Base-by-base conservation (phyloP, 92 coral and sea anemone genomes). In the Palythoa grandis region DNA sequence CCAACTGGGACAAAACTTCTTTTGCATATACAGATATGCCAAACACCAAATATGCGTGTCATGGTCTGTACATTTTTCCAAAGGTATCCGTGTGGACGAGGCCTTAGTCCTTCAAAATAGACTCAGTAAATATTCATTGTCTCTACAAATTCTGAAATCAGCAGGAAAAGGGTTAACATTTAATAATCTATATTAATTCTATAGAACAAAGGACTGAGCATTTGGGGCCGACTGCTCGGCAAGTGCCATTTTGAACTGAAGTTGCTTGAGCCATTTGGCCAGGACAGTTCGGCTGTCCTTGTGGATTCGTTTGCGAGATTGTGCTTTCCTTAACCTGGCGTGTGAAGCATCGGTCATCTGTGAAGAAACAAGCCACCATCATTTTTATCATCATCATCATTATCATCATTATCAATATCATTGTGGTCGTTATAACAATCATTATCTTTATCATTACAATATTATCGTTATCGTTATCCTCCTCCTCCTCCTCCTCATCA, bases 241-340 rank as follows among this genome's bases (percentile, higher is more conserved):
- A 20, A 95, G 93, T 23, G 98, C 98, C 92, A 96, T 96, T 71
- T 95, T 96, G 79, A 91, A 93, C 92, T 93, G 98, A 15, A 95
- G 95, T 29, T 97, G 99, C 70, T 95, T 97, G 38, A 97, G 94
- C 99, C 98, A 97, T 82, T 92, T 95, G 19, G 98, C 93, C 85
- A 97, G 86, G 29, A 95, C 94, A 3, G 94, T 87, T 11, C 93
- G 90, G 37, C 95, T 92, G 74, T 92, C 93, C 70, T 94, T 94
- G 88, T 92, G 93, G 54, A 93, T 91, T 82, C 95, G 76, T 76
- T 88, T 88, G 75, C 98, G 94, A 10, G 98, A 93, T 84, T 94
- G 98, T 1, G 98, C 95, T 82, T 94, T 94, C 48, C 98, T 89
- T 54, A 94, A 74, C 10, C 95, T 85, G 16, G 95, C 91, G 70